Conservation (phyloP, 1,140 invertebrate genomes). For the Panonychus citri region DNA sequence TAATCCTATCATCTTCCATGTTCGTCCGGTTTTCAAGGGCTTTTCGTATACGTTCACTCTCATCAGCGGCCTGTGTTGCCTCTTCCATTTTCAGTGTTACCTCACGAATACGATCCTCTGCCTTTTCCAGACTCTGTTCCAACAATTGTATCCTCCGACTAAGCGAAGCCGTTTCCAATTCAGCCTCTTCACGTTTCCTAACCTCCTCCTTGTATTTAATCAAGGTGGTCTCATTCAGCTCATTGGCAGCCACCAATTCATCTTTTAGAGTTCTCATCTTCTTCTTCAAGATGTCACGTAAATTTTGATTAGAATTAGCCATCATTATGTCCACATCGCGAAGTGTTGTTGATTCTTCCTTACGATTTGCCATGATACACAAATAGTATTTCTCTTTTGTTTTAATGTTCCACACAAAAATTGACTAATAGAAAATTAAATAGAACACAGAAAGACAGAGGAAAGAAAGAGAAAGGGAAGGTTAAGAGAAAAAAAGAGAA, state of each 20-base stretch:
- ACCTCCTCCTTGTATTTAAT: conserved; percentile 58
- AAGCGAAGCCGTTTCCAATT: conserved; percentile 88
- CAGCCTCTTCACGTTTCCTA: conserved; percentile 80
- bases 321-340: neutral
- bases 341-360: too few relatives aligned
- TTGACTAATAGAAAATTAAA: too few relatives aligned
- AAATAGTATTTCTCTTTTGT: too few relatives aligned
- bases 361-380: too few relatives aligned
- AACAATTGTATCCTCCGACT: conserved; percentile 93
- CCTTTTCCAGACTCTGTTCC: conserved; percentile 94
- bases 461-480: too few relatives aligned
- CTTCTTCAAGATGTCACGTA: conserved; percentile 89
- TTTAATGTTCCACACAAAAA: too few relatives aligned
- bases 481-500: too few relatives aligned
- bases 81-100: conserved; percentile 91
- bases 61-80: conserved; percentile 94
- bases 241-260: conserved; percentile 90
- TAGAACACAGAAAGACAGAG: too few relatives aligned
- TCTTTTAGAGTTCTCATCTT: conserved; percentile 97
- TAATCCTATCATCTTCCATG: conserved; percentile 92
- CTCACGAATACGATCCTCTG: conserved; percentile 83
- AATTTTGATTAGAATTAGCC: conserved; percentile 23
- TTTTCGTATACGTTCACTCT: conserved; percentile 88
- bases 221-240: conserved; percentile 75
- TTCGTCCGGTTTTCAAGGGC: conserved; percentile 92